Percentiles rank a stretch among this genome's conserved stretches.
These are phyloP conservation scores for Mirza zaza DNA, from an alignment of 2,113 vertebrate species.

Conservation along the genomic window DNA sequence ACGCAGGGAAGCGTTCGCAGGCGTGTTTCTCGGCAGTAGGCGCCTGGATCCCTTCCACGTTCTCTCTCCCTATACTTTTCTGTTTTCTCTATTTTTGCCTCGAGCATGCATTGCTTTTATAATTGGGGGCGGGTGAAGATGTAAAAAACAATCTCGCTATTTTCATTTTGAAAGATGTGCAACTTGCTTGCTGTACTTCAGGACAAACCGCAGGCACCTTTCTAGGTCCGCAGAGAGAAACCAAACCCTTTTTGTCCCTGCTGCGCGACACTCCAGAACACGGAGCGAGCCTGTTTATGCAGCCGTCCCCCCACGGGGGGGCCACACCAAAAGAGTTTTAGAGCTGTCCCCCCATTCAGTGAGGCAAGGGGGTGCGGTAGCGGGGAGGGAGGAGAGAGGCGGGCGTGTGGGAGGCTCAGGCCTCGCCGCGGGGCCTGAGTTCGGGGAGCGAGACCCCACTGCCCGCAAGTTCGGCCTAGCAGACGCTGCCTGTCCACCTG, in stretches of 20 bases:
- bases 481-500: too few relatives aligned
- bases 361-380: neutral
- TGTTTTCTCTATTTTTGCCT: constrained; percentile 48
- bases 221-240: neutral
- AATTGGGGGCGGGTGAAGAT: constrained; percentile 34
- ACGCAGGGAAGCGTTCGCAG: neutral
- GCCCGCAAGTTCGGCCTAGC: accelerated
- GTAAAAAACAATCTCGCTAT: constrained; percentile 21
- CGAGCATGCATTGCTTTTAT: constrained; percentile 57
- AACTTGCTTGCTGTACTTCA: neutral
- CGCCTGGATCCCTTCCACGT: constrained; percentile 37
- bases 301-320: accelerated
- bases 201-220: neutral
- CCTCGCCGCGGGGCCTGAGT: neutral
- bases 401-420: neutral
- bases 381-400: neutral
- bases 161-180: constrained; percentile 45
- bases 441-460: neutral
- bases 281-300: accelerated
- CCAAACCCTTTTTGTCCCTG: accelerated
- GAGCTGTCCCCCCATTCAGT: neutral
- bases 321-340: too few relatives aligned
- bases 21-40: constrained; percentile 33
- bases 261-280: accelerated
- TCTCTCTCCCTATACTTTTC: constrained; percentile 51